Evolutionary conservation across 2,113 vertebrate genomes (phyloP).

Genomic region (Solea senegalensis): DNA sequence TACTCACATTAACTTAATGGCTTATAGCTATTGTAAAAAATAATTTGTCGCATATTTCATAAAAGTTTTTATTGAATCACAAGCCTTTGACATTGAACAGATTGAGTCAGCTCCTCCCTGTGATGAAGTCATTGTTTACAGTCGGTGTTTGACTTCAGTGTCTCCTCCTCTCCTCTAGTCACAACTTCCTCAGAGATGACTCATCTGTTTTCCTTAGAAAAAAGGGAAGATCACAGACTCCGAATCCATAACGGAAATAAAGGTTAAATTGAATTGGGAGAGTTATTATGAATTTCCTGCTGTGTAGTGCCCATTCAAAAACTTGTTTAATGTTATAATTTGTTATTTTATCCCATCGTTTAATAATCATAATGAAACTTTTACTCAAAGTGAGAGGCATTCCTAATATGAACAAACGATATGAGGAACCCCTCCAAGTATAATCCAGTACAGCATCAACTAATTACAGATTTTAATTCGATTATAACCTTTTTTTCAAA

Average conservation of each 20-base stretch:
- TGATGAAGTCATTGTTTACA: constrained; percentile 48
- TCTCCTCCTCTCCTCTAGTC: constrained; percentile 10
- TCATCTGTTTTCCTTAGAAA: constrained; percentile 36
- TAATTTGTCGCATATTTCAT: not conserved
- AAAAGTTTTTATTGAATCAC: not conserved
- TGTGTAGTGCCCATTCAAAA: not conserved
- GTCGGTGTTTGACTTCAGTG: constrained; percentile 20
- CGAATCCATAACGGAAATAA: not conserved
- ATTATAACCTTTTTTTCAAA: no score
- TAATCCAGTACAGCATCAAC: no score
- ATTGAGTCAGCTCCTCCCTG: constrained; percentile 1
- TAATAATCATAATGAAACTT: not conserved
- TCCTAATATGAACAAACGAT: no score
- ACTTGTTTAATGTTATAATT: not conserved
- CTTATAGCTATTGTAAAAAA: not conserved
- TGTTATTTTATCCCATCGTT: not conserved
- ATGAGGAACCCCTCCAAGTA: no score
- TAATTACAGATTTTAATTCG: no score
- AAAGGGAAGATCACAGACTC: constrained; percentile 42
- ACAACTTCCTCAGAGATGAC: constrained; percentile 41
- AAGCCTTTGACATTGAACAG: constrained; percentile 14
- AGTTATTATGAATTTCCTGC: not conserved
- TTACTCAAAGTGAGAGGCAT: no score
- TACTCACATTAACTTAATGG: not conserved
- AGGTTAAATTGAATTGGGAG: not conserved